Conservation (phyloP, 2,888 invertebrate species). For the Lasioglossum lativentre region DNA sequence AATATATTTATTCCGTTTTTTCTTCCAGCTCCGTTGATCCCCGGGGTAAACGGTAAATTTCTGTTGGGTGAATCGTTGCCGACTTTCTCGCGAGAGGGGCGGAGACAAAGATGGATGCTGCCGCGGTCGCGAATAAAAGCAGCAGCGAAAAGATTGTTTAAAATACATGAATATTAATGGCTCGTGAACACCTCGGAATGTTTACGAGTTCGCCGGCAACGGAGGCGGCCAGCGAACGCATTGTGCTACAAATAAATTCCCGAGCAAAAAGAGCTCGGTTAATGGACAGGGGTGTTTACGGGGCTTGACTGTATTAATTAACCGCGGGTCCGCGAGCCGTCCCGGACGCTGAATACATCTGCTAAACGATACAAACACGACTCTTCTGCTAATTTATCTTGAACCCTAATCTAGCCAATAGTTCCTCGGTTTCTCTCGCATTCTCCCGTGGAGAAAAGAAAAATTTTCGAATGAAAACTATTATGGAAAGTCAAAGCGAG, state of each 20-base stretch:
- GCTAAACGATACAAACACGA: background rate
- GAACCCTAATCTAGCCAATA: background rate
- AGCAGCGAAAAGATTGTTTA: constrained; percentile 34
- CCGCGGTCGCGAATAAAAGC: background rate
- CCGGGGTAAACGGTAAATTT: constrained; percentile 10
- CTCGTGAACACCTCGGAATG: constrained; percentile 28
- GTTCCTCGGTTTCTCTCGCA: background rate
- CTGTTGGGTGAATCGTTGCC: background rate
- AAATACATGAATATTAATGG: constrained; percentile 52
- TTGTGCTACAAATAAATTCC: constrained; percentile 27
- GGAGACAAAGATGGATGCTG: constrained; percentile 17
- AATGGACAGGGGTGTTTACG: constrained; percentile 4
- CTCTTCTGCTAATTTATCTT: background rate
- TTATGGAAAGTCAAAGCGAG: background rate
- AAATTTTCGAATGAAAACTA: background rate
- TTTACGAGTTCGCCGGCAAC: constrained; percentile 25
- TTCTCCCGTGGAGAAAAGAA: too few relatives aligned
- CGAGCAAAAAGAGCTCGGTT: background rate
- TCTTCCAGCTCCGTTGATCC: background rate
- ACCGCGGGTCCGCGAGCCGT: background rate
- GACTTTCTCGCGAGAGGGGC: background rate
- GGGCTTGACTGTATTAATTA: constrained; percentile 6
- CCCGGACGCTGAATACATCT: background rate
- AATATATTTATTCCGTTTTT: background rate
- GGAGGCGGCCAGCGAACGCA: constrained; percentile 18